Evolutionary conservation across 2,113 vertebrate species (phyloP).

Genomic region (Malurus alboscapulatus): DNA sequence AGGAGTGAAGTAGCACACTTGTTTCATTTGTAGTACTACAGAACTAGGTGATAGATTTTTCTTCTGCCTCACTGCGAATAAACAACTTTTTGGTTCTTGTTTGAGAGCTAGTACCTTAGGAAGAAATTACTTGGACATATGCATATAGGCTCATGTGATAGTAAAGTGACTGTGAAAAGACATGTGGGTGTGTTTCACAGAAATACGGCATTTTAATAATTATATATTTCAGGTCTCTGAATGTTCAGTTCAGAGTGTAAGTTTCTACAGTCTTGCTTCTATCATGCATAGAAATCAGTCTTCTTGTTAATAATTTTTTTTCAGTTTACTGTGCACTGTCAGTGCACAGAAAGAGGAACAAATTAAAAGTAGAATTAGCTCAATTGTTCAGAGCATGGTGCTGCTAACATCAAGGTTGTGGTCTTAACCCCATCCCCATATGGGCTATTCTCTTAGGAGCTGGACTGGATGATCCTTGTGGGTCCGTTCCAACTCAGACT

Average conservation of each 20-base stretch:
- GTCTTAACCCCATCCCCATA: background rate
- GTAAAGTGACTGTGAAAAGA: background rate
- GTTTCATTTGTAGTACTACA: background rate
- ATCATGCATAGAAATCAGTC: too few relatives aligned
- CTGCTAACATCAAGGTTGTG: background rate
- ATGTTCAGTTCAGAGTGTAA: too few relatives aligned
- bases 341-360: background rate
- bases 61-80: background rate
- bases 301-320: too few relatives aligned
- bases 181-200: background rate
- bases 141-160: background rate
- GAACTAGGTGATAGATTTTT: background rate
- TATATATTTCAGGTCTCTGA: fast-evolving
- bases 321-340: too few relatives aligned
- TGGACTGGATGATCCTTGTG: background rate
- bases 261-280: too few relatives aligned
- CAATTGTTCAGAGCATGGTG: background rate
- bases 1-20: background rate
- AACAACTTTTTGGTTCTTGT: background rate
- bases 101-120: background rate
- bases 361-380: background rate
- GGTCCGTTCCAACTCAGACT: background rate
- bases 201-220: background rate
- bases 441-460: background rate
- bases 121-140: background rate